A percentile compares a stretch with the other conserved stretches of the same genome.
Conservation (phyloP, 2,888 invertebrate genomes). For the Leptopilina drosophilae region DNA sequence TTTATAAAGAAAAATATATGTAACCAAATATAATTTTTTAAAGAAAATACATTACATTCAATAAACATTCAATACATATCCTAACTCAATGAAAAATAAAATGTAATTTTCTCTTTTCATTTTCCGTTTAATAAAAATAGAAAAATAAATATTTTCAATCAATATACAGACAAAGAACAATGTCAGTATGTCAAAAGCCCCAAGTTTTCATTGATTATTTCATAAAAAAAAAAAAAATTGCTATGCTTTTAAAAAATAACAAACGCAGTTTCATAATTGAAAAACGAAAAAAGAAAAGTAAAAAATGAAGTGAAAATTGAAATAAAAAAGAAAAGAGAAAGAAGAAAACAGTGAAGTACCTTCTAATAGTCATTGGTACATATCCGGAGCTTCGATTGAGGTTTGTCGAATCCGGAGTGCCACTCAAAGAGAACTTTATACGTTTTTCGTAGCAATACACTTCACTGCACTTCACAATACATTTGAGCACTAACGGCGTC, state of each 20-base stretch:
- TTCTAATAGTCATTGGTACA: conserved; percentile 61
- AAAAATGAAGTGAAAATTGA: background rate
- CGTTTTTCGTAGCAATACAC: conserved; percentile 29
- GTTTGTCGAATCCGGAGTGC: conserved; percentile 56
- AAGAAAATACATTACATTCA: too few species aligned
- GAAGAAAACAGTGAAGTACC: conserved; percentile 44
- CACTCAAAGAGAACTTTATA: conserved; percentile 47
- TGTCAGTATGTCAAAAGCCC: background rate
- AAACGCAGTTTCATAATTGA: background rate
- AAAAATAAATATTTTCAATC: background rate
- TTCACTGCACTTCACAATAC: conserved; percentile 39
- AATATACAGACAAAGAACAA: background rate
- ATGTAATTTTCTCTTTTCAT: too few species aligned
- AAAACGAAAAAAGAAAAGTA: background rate
- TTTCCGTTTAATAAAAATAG: background rate
- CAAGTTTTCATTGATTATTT: too few species aligned
- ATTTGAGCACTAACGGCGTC: conserved; percentile 25
- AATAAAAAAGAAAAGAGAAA: background rate
- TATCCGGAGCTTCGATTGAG: conserved; percentile 57
- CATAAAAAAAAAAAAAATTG: background rate
- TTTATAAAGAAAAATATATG: too few species aligned
- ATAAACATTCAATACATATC: too few species aligned
- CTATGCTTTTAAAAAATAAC: background rate
- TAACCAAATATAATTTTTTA: too few species aligned
- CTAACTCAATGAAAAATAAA: too few species aligned